Conservation (phyloP, 2,113 vertebrate genomes). For the Lanius collurio region DNA sequence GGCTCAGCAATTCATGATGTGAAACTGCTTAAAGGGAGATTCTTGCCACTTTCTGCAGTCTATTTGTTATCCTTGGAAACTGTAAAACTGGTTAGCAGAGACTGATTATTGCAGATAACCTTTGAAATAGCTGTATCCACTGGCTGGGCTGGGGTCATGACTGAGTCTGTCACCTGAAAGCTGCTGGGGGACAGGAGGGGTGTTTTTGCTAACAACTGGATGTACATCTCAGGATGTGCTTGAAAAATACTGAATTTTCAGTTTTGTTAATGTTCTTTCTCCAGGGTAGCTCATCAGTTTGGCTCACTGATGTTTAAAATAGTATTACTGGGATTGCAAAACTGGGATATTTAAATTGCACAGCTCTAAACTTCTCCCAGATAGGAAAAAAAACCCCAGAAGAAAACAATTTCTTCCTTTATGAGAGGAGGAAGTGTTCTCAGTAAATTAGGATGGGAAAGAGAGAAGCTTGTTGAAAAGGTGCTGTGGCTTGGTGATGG, state of each 20-base stretch:
- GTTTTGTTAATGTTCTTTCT: neutral
- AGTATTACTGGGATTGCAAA: neutral
- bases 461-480: neutral
- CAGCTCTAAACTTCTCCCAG: neutral
- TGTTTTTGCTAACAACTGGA: fast-evolving
- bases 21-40: neutral
- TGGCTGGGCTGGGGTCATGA: neutral
- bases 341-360: neutral
- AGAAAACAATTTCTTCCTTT: neutral
- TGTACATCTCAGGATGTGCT: neutral
- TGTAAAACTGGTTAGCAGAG: neutral
- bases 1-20: neutral
- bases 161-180: neutral
- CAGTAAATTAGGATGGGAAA: neutral
- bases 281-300: neutral
- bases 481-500: neutral
- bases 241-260: neutral
- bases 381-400: neutral
- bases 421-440: neutral
- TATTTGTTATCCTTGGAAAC: neutral
- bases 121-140: neutral
- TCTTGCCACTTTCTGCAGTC: neutral
- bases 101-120: neutral
- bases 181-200: neutral
- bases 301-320: neutral